Base-by-base conservation (phyloP, 1,140 invertebrate species). In the Lepidostoma basale region DNA sequence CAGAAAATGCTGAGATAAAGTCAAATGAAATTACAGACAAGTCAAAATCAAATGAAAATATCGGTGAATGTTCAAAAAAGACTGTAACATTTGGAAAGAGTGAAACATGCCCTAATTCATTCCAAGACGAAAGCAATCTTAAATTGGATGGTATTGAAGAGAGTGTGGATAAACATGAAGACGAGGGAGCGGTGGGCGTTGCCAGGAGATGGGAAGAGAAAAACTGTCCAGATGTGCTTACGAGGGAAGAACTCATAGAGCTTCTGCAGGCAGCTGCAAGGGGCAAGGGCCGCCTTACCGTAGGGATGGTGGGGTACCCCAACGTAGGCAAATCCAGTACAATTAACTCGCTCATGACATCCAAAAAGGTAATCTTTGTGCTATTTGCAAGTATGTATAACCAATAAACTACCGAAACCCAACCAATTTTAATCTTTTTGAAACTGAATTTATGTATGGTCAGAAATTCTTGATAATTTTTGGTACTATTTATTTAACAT, bases 321-420 rank as follows among this genome's bases (percentile, higher is more conserved):
- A 99, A 99, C 86, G 98, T 99, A 30, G 98, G 98, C 12, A 99
- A 99, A 84, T 98, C 96, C 84, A 99, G 97, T 45, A 98, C 97
- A 3, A 98, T 99, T 33, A 99, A 99, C 87, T 87, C 94, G 3
- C 80, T 99, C 40, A 84, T 99, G 77, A 87, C 88, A 62, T 84
- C 86, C 10, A 99, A 99, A 79, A 98, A 97, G 83, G 95, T 83
- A 68, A 39, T 3, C 18, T 4, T 22, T 68, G 20, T 39, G 14
- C 18, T 65, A 26, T 52, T 65, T 65, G 16, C 22, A 33, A 12
- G 6, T 33, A 33, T 12, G 30, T n/a, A n/a, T n/a, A n/a, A n/a
- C n/a, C n/a, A n/a, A n/a, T n/a, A n/a, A n/a, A n/a, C n/a, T n/a
- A n/a, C n/a, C n/a, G n/a, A n/a, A n/a, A n/a, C n/a, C n/a, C n/a